Evolutionary conservation across 2,888 invertebrate species (phyloP), one percentile per base, ranked within the genome.

Genomic region (Thecophora atra): DNA sequence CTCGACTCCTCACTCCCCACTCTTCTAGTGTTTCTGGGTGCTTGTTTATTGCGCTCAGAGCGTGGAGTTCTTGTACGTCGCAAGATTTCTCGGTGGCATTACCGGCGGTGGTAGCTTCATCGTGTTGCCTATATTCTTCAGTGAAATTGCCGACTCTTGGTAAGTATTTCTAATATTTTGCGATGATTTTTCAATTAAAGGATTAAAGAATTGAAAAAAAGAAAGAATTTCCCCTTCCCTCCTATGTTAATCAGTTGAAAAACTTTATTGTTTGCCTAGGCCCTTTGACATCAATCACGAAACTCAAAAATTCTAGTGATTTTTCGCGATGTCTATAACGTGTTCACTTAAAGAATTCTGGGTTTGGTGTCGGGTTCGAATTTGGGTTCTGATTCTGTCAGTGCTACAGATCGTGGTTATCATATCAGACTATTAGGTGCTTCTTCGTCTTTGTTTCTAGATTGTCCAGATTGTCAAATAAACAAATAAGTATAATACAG

Each of bases 71-170:
- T 72, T 86, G 1, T 86, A 84, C 75, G 77, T 80, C 1, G 84
- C 81, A 0, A 80, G 86, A 1, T 79, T 83, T 52, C 74, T 84
- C 0, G 81, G 80, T 3, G 86, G 86, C 1, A 76, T 83, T 24
- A 81, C 84, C 0, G 85, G 86, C 0, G 87, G 86, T 11, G 85
- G 82, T 0, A 76, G 81, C 0, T 84, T 82, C 58, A 65, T 83
- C 52, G 77, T 81, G 0, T 70, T 86, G 0, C 84, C 86, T 11
- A 79, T 86, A 5, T 86, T 80, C 51, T 80, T 86, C 3, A 81
- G 84, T 7, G 86, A 86, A 76, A 81, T 86, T 7, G 82, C 85
- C 1, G 82, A 85, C 54, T 78, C 79, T 19, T 75, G 77, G 86
- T 86, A 72, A 78, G 79, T 74, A 21, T 19, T 58, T 58, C 1